Percentiles rank a stretch among this genome's conserved stretches.
Conservation (phyloP, 2,888 invertebrate genomes). For the Dryococelus australis region DNA sequence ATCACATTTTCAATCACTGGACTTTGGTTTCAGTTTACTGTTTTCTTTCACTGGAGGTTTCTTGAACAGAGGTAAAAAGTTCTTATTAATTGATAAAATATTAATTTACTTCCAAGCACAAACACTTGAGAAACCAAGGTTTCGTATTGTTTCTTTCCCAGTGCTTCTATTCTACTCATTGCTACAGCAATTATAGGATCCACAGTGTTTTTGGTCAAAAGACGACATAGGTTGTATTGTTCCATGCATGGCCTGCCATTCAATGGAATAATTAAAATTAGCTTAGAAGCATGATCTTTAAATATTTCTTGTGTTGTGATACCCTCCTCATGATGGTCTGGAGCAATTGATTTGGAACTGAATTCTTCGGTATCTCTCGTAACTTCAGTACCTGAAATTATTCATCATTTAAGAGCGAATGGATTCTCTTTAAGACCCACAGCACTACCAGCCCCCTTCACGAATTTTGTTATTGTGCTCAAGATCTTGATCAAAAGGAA, state of each 20-base stretch:
- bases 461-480: conserved; percentile 19
- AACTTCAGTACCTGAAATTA: background rate
- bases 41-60: conserved; percentile 9
- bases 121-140: background rate
- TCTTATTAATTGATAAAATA: background rate
- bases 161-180: background rate
- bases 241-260: background rate
- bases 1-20: background rate
- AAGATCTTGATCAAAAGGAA: background rate
- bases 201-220: background rate
- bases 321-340: conserved; percentile 4
- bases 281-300: conserved; percentile 23
- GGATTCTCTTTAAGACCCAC: background rate
- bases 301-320: background rate
- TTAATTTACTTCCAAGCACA: background rate
- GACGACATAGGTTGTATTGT: background rate
- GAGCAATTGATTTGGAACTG: background rate
- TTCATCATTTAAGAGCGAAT: background rate
- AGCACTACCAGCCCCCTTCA: conserved; percentile 13
- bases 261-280: background rate
- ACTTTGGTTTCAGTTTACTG: background rate
- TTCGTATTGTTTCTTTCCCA: background rate
- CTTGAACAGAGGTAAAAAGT: background rate
- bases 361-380: background rate
- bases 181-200: background rate